Base-by-base conservation (phyloP, 1,140 invertebrate genomes). In the Drosophila kepulauana region DNA sequence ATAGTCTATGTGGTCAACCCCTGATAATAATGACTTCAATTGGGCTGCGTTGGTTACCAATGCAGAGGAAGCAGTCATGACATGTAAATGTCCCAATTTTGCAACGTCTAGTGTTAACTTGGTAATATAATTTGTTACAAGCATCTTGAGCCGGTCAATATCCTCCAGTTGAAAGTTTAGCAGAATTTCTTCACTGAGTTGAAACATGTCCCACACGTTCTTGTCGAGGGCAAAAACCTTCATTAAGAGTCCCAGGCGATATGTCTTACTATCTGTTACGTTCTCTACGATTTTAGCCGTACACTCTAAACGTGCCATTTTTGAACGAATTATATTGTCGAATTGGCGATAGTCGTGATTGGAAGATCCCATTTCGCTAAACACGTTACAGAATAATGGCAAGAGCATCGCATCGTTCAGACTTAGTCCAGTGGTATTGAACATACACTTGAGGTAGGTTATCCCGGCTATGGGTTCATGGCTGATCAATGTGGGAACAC, bases 281-380 rank as follows among this genome's bases (percentile, higher is more conserved):
- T 95, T 94, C 78, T 97, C 96, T 1, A 94, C 94, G 2, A 98
- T 92, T 80, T 97, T 96, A 28, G 94, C 93, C 5, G 93, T 89
- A 41, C 97, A 94, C 72, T 85, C 82, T 7, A 99, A 91, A 5
- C 97, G 97, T 4, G 96, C 96, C 1, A 97, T 98, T 81, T 95
- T 96, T 11, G 96, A 93, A 51, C 96, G 95, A 15, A 97, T 93
- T 71, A 96, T 81, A 91, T 96, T 96, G 87, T 98, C 97, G 79
- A 98, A 96, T 75, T 96, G 94, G 82, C 96, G 93, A 78, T 96
- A 98, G 91, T 97, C 95, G 63, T 96, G 94, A 7, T 94, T 94
- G 51, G 95, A 95, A 0, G 97, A 98, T 52, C 98, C 97, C 95
- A 99, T 97, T 93, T 96, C 96, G 13, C 95, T 95, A 2, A 97